These are phyloP conservation scores for Cinclus cinclus DNA, from an alignment of 2,113 vertebrate genomes.

Conservation along the genomic window DNA sequence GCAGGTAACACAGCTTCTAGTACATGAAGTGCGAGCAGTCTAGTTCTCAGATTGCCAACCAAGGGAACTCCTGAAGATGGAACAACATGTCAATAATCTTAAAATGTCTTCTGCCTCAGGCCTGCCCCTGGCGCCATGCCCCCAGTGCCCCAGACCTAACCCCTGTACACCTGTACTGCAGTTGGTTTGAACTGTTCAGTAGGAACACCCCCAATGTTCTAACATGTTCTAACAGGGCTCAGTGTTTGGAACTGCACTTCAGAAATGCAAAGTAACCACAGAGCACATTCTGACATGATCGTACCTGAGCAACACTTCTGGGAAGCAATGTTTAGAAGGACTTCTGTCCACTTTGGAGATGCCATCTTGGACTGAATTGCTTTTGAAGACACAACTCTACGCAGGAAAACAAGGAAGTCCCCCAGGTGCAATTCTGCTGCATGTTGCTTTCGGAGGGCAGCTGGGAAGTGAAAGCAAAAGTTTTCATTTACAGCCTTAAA, in stretches of 20 bases:
- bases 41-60: constrained; percentile 93
- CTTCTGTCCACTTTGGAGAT: constrained; percentile 97
- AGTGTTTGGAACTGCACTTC: neutral
- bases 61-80: constrained; percentile 84
- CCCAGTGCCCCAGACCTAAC: neutral
- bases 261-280: neutral
- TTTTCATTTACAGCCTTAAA: neutral
- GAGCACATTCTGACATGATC: neutral
- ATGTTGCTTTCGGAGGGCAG: constrained; percentile 88
- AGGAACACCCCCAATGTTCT: neutral
- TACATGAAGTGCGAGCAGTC: constrained; percentile 92
- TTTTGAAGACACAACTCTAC: constrained; percentile 96
- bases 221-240: neutral
- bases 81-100: neutral
- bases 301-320: constrained; percentile 96
- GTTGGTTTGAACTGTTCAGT: neutral
- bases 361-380: constrained; percentile 99
- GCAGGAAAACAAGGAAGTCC: constrained; percentile 94
- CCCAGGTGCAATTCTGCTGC: constrained; percentile 93
- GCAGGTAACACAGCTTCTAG: constrained; percentile 96
- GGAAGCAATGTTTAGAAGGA: constrained; percentile 94
- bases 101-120: neutral
- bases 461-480: constrained; percentile 33
- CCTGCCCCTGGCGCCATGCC: neutral
- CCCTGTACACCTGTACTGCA: neutral